Conservation (phyloP, 1,140 invertebrate species). For the Stenopsyche tienmushanensis region DNA sequence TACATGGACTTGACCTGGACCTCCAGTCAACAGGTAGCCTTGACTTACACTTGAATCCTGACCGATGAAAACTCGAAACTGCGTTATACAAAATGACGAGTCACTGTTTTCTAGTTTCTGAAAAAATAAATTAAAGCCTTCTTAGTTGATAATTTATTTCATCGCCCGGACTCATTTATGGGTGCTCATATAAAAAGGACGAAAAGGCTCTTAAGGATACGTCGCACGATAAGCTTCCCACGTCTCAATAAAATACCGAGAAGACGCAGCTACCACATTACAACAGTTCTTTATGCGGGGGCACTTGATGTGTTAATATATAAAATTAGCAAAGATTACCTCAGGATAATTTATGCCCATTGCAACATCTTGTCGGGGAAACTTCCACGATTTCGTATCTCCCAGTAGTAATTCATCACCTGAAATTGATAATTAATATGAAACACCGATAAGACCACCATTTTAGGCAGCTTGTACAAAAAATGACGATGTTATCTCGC, state of each 20-base stretch:
- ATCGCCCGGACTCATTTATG: too few relatives aligned
- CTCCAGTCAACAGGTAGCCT: conserved; percentile 45
- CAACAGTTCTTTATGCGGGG: too few relatives aligned
- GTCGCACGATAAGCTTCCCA: too few relatives aligned
- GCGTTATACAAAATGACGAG: conserved; percentile 43
- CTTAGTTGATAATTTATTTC: too few relatives aligned
- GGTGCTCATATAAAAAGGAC: too few relatives aligned
- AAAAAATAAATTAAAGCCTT: conserved; percentile 12
- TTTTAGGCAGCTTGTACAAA: too few relatives aligned
- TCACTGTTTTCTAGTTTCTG: not conserved
- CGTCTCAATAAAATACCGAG: too few relatives aligned
- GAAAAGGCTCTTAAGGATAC: too few relatives aligned
- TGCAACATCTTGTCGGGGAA: conserved; percentile 47
- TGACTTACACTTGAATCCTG: conserved; percentile 40
- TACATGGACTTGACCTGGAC: conserved; percentile 19
- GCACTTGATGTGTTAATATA: conserved; percentile 31
- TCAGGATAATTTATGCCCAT: conserved; percentile 45
- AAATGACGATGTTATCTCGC: too few relatives aligned
- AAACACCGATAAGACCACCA: too few relatives aligned
- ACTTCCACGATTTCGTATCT: conserved; percentile 34
- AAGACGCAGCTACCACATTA: too few relatives aligned
- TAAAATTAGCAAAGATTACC: conserved; percentile 36
- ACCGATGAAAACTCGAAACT: conserved; percentile 44
- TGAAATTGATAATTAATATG: conserved; percentile 16
- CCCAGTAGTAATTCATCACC: conserved; percentile 34